A percentile compares a stretch with the other conserved stretches of the same genome.
phyloP scores from a whole-genome alignment of 2,797 vertebrate species.

The Danio aesculapii region DNA sequence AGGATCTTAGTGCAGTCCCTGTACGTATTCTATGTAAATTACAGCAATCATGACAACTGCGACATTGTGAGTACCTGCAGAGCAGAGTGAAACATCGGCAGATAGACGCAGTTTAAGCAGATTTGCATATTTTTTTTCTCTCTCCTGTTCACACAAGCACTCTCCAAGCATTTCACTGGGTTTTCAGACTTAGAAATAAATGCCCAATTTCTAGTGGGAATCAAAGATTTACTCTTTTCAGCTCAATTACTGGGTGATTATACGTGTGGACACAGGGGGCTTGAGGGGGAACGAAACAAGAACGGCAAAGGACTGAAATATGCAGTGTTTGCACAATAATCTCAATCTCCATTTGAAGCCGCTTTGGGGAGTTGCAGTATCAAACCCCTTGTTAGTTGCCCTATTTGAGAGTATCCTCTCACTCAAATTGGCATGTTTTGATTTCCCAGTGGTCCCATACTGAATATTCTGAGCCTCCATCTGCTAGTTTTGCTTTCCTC shows the following conservation, averaged over 20 bases:
- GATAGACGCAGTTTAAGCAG: constrained; percentile 64
- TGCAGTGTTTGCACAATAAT: constrained; percentile 61
- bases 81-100: constrained; percentile 50
- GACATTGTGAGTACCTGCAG: constrained; percentile 60
- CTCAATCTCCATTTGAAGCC: constrained; percentile 53
- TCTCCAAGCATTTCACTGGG: constrained; percentile 59
- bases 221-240: constrained; percentile 70
- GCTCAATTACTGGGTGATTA: constrained; percentile 75
- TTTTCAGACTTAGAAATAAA: constrained; percentile 63
- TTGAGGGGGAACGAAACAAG: constrained; percentile 65
- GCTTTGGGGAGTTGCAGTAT: constrained; percentile 58
- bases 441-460: constrained; percentile 62
- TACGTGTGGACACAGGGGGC: constrained; percentile 69
- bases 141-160: constrained; percentile 46
- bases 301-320: constrained; percentile 56
- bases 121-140: constrained; percentile 63
- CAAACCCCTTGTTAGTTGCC: constrained; percentile 64
- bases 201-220: constrained; percentile 69
- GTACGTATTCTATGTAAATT: constrained; percentile 64
- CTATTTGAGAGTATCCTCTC: constrained; percentile 66
- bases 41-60: constrained; percentile 63
- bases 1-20: constrained; percentile 55
- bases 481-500: constrained; percentile 57
- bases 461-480: constrained; percentile 52
- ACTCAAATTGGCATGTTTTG: constrained; percentile 68